Evolutionary conservation across 2,888 invertebrate species (phyloP).

Genomic region (Hecatera dysodea): DNA sequence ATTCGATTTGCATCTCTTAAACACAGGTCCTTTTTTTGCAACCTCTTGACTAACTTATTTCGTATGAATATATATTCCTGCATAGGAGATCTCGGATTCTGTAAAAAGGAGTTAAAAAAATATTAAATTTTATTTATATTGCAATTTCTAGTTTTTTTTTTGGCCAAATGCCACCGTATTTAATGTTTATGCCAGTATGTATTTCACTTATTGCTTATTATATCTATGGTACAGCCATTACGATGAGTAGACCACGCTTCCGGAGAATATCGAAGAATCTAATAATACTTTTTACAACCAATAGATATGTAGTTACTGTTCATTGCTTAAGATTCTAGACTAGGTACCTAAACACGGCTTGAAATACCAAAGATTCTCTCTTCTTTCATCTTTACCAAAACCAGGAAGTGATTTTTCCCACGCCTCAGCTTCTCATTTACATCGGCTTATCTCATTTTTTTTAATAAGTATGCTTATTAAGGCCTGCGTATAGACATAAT

Average conservation of each 20-base stretch:
- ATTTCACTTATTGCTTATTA: background rate
- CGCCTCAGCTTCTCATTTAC: slow-evolving; percentile 29
- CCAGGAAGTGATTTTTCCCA: slow-evolving; percentile 28
- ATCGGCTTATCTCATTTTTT: slow-evolving; percentile 29
- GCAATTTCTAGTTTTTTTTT: background rate
- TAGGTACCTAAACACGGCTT: background rate
- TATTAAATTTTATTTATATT: background rate
- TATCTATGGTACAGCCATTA: background rate
- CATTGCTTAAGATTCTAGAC: background rate
- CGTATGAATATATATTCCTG: background rate
- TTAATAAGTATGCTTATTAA: slow-evolving; percentile 30
- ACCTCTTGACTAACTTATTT: slow-evolving; percentile 8
- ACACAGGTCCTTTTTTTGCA: background rate
- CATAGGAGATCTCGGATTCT: too few species aligned
- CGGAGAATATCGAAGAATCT: slow-evolving; percentile 8
- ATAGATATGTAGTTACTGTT: background rate
- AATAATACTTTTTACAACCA: slow-evolving; percentile 14
- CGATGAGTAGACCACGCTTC: slow-evolving; percentile 1
- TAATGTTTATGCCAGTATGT: background rate
- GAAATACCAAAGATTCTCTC: background rate
- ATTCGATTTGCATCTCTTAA: slow-evolving; percentile 8
- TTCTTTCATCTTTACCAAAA: background rate
- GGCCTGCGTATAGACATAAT: background rate
- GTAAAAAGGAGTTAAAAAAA: background rate
- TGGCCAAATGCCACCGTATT: too few species aligned